A percentile compares a stretch with the other conserved stretches of the same genome.
Evolutionary conservation across 2,113 vertebrate species (phyloP).

Genomic region (Ctenomys sociabilis): DNA sequence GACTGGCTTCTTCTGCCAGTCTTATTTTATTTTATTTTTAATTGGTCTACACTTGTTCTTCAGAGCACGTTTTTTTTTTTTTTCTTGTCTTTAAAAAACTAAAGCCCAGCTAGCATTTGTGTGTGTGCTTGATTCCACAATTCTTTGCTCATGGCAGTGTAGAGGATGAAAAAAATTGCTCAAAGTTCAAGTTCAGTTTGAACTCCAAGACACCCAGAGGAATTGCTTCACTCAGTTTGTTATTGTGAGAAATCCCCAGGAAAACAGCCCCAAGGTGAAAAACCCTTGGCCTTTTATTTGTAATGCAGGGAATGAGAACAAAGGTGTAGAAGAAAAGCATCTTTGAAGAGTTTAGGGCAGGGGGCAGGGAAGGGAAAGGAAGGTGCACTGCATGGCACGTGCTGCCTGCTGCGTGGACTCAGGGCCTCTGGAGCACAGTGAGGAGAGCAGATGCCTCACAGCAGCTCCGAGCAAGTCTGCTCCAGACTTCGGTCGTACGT

Average conservation of each 20-base stretch:
- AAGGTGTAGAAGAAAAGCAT: background rate
- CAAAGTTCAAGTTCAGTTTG: background rate
- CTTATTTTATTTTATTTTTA: background rate
- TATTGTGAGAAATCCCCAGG: background rate
- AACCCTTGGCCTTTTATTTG: background rate
- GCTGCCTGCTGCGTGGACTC: no score
- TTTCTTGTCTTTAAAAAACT: background rate
- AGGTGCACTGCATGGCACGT: no score
- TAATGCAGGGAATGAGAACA: background rate
- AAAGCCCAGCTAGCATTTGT: background rate
- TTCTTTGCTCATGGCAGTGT: background rate
- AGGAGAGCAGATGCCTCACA: background rate
- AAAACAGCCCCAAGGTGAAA: background rate
- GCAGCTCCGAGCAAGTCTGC: background rate
- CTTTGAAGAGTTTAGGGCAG: background rate
- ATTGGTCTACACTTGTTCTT: background rate
- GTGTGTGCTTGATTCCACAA: background rate
- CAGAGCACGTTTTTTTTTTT: background rate
- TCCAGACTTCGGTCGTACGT: background rate
- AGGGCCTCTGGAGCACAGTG: background rate
- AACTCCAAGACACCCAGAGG: background rate
- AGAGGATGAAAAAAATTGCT: background rate
- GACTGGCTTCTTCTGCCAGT: background rate
- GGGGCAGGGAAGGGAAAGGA: background rate
- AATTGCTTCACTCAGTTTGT: background rate